phyloP scores from a whole-genome alignment of 2,113 vertebrate genomes.

The Nesogale talazaci region DNA sequence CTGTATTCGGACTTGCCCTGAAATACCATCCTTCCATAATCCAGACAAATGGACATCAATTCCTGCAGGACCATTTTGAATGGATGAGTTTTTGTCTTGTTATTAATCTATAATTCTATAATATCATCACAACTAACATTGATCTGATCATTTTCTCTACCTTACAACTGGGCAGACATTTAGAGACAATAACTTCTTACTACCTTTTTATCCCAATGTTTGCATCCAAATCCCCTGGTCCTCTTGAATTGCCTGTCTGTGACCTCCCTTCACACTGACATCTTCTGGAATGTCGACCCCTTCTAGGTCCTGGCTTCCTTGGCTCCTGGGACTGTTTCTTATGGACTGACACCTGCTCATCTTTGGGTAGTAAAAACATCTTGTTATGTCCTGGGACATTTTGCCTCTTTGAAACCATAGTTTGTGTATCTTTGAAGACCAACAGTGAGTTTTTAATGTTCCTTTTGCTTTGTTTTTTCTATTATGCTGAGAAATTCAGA shows the following conservation, averaged over 20 bases:
- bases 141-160: background rate
- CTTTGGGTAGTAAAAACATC: background rate
- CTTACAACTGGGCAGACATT: background rate
- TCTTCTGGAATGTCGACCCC: background rate
- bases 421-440: background rate
- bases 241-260: background rate
- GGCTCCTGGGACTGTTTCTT: accelerated
- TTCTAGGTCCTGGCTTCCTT: background rate
- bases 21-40: no score
- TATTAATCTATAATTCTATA: no score
- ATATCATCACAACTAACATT: background rate
- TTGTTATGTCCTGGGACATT: background rate
- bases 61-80: background rate
- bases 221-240: accelerated
- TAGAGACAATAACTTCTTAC: background rate
- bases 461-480: background rate
- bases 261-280: background rate
- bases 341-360: background rate
- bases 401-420: background rate
- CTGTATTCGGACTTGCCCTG: accelerated
- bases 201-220: background rate
- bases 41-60: background rate
- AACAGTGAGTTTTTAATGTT: background rate
- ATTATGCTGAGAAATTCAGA: background rate
- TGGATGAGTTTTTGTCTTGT: background rate